Conservation (phyloP, 1,140 invertebrate species). For the Mycetomoellerius zeteki region DNA sequence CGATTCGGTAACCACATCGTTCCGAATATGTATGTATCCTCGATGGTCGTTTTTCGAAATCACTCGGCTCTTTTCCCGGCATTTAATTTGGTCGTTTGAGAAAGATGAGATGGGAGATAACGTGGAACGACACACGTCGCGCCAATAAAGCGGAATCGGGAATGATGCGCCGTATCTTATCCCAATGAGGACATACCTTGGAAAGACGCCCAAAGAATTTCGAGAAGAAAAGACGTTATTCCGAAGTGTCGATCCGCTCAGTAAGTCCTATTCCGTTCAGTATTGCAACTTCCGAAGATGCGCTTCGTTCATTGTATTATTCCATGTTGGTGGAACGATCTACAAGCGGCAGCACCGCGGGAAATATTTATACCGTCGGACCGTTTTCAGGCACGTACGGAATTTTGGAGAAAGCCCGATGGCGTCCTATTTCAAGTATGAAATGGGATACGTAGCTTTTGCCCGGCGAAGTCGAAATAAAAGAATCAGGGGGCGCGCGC, state of each 20-base stretch:
- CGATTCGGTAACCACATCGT: conserved; percentile 42
- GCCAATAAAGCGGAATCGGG: conserved; percentile 32
- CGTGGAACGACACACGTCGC: conserved; percentile 45
- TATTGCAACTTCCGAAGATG: conserved; percentile 16
- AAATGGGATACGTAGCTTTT: conserved; percentile 42
- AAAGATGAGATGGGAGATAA: conserved; percentile 36
- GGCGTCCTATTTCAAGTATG: conserved; percentile 41
- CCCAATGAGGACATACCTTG: conserved; percentile 12
- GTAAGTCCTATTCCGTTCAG: conserved; percentile 18
- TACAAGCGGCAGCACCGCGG: conserved; percentile 21
- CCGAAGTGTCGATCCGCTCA: conserved; percentile 13
- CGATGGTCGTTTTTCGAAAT: conserved; percentile 23
- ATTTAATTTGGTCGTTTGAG: conserved; percentile 33
- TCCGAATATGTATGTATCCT: background rate
- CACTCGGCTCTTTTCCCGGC: conserved; percentile 7
- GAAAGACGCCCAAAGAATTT: conserved; percentile 11
- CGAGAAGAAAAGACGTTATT: conserved; percentile 33
- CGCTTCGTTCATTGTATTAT: conserved; percentile 50
- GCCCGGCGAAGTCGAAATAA: conserved; percentile 38
- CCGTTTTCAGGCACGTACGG: conserved; percentile 38
- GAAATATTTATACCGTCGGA: conserved; percentile 57
- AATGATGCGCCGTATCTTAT: conserved; percentile 36
- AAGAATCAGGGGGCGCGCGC: conserved; percentile 41
- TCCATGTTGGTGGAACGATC: conserved; percentile 31
- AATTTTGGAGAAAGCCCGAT: conserved; percentile 45